Percentiles rank a stretch among this genome's conserved stretches.
Evolutionary conservation across 1,140 invertebrate genomes (phyloP).

Genomic region (Zophobas morio): DNA sequence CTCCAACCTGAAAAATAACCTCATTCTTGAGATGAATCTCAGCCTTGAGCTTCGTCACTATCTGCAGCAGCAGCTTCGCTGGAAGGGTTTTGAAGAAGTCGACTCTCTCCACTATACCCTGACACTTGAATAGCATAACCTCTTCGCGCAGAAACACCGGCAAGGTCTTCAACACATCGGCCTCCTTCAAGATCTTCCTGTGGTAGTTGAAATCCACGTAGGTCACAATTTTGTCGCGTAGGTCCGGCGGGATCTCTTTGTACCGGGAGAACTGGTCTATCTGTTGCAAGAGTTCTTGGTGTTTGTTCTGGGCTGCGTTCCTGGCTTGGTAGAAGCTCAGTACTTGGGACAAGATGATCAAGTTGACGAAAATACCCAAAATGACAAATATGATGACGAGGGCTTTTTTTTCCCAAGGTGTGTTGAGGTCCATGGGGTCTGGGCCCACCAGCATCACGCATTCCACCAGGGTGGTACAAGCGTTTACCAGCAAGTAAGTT

Average conservation of each 20-base stretch:
- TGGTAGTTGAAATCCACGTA: slow-evolving; percentile 62
- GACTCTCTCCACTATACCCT: background rate
- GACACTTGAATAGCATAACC: background rate
- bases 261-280: slow-evolving; percentile 54
- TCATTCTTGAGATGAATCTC: background rate
- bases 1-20: background rate
- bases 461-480: background rate
- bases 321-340: slow-evolving; percentile 19
- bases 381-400: background rate
- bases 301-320: slow-evolving; percentile 40
- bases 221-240: slow-evolving; percentile 49
- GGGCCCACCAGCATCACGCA: background rate
- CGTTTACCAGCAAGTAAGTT: background rate
- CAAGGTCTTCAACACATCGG: slow-evolving; percentile 49
- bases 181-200: background rate
- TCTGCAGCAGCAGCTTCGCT: background rate
- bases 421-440: background rate
- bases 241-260: slow-evolving; percentile 54
- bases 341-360: slow-evolving; percentile 26
- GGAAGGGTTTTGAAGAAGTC: background rate
- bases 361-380: background rate
- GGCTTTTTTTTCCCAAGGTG: background rate
- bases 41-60: background rate
- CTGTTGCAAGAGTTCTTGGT: slow-evolving; percentile 54
- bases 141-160: slow-evolving; percentile 45